Evolutionary conservation across 2,797 vertebrate species (phyloP), one percentile per base, ranked within the genome.

Genomic region (Pipistrellus nathusii): DNA sequence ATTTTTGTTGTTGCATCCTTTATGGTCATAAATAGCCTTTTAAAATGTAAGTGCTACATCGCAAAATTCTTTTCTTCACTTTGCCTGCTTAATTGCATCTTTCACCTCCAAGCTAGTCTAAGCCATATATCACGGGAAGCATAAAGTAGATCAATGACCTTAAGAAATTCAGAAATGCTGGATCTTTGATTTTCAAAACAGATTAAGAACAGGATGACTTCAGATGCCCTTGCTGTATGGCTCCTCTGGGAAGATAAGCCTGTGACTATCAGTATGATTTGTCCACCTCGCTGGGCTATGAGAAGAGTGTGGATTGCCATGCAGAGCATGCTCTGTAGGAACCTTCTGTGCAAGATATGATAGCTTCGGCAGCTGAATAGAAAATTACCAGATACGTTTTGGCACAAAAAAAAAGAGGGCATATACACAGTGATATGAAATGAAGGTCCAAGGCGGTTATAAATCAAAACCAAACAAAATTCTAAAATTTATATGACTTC

Each of bases 131-230:
- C 21, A 96, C 89, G 97, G 35, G 35, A 38, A 96, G 69, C 35
- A 96, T 94, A 90, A 96, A 96, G 55, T 78, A 89, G 93, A 97
- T 51, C 72, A 91, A 91, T 77, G 91, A 88, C 72, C 76, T 95
- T 92, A 95, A 94, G 66, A 88, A 94, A 93, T 87, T 90, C 88
- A 91, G 48, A 90, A 93, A 94, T 1, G 21, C 1, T 90, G 48
- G 41, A 91, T 68, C 5, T 95, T 94, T 96, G 15, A 85, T 95
- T 91, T 96, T 94, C 73, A 72, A 94, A 95, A 94, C 17, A 0
- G 62, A 85, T 96, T 96, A 96, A 77, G 94, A 94, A n/a, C 8
- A 77, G 11, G 8, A 69, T 68, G 1, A 90, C 25, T 89, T 96
- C 27, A 93, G 8, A 46, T 93, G 18, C 32, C 25, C 21, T 17